phyloP scores from a whole-genome alignment of 2,797 vertebrate species.

The Chromobotia macracanthus region DNA sequence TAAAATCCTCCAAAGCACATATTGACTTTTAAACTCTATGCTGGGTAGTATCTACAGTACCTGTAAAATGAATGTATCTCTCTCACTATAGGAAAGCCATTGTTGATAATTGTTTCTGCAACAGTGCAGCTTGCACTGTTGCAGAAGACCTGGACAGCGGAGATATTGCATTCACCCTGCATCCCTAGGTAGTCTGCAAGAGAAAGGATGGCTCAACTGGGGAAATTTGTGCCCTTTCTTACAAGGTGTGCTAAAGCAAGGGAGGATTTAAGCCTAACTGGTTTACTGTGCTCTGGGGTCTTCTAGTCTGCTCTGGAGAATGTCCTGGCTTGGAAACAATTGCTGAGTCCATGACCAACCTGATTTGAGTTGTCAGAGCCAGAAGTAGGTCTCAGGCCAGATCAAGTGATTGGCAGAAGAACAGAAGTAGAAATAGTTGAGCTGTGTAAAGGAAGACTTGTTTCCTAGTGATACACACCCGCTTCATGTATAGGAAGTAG shows the following conservation, averaged over 20 bases:
- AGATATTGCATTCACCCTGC: constrained; percentile 9
- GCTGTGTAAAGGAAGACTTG: constrained; percentile 28
- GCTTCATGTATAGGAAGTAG: background rate
- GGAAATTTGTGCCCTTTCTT: background rate
- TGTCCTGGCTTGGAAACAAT: constrained; percentile 53
- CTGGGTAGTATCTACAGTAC: background rate
- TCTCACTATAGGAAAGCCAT: constrained; percentile 17
- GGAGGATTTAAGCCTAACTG: constrained; percentile 12
- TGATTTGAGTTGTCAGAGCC: constrained; percentile 56
- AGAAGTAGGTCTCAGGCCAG: constrained; percentile 38
- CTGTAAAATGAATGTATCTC: constrained; percentile 32
- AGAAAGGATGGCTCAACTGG: background rate
- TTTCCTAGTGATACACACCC: constrained; percentile 18
- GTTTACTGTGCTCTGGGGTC: background rate
- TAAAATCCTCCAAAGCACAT: background rate
- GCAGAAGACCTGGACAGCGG: constrained; percentile 9
- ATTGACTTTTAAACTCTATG: constrained; percentile 28
- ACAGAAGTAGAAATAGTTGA: constrained; percentile 7
- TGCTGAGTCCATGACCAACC: constrained; percentile 55
- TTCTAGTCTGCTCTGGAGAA: constrained; percentile 44
- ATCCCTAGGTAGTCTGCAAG: constrained; percentile 7
- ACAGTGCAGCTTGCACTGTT: too few relatives aligned
- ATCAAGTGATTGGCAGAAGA: constrained; percentile 44
- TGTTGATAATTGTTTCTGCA: constrained; percentile 38
- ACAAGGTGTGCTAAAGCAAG: constrained; percentile 16